Conservation (phyloP, 2,797 vertebrate genomes). For the Cetoscarus ocellatus region DNA sequence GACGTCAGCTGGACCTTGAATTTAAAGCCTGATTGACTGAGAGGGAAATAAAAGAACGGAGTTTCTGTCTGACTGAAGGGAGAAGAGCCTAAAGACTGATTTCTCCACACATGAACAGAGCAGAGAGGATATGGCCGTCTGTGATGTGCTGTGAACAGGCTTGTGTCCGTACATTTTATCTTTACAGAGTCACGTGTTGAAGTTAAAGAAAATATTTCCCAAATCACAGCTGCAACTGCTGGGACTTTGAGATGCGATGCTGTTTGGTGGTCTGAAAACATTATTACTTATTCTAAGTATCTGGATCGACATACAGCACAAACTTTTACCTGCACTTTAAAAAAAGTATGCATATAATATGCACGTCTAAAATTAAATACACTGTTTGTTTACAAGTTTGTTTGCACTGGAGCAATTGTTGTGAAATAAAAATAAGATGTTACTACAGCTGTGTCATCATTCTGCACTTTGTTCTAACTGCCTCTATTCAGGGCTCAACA, state of each 20-base stretch:
- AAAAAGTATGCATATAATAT: not conserved
- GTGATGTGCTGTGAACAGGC: conserved; percentile 3
- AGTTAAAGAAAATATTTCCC: conserved; percentile 1
- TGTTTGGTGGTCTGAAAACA: not conserved
- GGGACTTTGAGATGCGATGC: not conserved
- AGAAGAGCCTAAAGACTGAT: not conserved
- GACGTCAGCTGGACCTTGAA: conserved; percentile 2
- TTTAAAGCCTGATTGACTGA: not conserved
- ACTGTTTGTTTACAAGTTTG: not conserved
- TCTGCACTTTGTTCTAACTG: not conserved
- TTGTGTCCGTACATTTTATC: not conserved
- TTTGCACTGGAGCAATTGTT: conserved; percentile 6
- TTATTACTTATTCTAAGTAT: conserved; percentile 3
- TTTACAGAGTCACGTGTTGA: conserved; percentile 1
- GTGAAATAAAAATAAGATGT: conserved; percentile 6
- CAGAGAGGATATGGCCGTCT: not conserved
- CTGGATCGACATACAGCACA: not conserved
- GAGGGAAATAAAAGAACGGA: not conserved
- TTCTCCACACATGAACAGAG: not conserved
- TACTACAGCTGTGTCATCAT: no score
- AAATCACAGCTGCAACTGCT: not conserved
- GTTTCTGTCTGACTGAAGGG: not conserved
- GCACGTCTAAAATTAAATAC: not conserved
- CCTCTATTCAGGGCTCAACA: no score
- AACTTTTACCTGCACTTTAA: conserved; percentile 13